Conservation (phyloP, 2,797 vertebrate species). For the Hyperoplus immaculatus region DNA sequence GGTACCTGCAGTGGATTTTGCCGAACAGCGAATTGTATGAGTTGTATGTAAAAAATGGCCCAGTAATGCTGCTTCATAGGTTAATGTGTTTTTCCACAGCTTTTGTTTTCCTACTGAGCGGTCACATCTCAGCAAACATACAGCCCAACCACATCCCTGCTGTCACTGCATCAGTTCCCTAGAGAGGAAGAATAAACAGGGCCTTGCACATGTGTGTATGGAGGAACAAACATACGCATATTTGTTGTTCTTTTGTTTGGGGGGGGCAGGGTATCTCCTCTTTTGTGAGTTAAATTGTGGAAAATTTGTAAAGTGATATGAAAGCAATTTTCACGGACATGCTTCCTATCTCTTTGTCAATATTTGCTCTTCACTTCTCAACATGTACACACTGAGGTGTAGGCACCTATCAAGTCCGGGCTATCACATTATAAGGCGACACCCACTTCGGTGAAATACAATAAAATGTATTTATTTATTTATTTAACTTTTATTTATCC, state of each 20-base stretch:
- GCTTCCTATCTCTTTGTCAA: slow-evolving; percentile 26
- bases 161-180: slow-evolving; percentile 24
- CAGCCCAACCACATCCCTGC: slow-evolving; percentile 18
- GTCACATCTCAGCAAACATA: slow-evolving; percentile 59
- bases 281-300: slow-evolving; percentile 6
- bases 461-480: not conserved
- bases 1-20: not conserved
- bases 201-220: not conserved
- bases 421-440: slow-evolving; percentile 32
- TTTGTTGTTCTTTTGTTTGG: slow-evolving; percentile 17
- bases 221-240: slow-evolving; percentile 11
- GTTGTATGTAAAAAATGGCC: not conserved
- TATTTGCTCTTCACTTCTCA: slow-evolving; percentile 28
- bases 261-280: slow-evolving; percentile 5
- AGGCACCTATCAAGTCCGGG: not conserved
- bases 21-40: not conserved
- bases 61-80: slow-evolving; percentile 21
- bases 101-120: slow-evolving; percentile 39
- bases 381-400: slow-evolving; percentile 25
- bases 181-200: slow-evolving; percentile 31
- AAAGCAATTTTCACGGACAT: slow-evolving; percentile 22
- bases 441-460: slow-evolving; percentile 21
- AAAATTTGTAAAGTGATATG: slow-evolving; percentile 16
- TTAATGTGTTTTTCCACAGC: slow-evolving; percentile 49
- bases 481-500: too few relatives aligned